Base-by-base conservation (phyloP, 2,888 invertebrate species). In the Oxystoma pomonae region DNA sequence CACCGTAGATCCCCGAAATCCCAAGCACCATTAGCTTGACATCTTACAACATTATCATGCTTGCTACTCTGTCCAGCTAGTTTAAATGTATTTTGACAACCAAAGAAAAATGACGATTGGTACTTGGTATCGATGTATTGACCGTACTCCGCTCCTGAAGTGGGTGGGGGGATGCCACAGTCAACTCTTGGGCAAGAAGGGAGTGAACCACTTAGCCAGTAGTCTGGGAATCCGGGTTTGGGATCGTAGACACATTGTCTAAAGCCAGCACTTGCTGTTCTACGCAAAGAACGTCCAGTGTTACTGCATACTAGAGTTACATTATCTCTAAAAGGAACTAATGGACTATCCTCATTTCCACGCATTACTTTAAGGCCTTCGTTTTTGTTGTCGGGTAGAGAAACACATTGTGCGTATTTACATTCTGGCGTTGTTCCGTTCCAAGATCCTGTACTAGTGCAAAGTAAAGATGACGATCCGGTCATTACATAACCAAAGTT, bases 221-320 rank as follows among this genome's bases (percentile, higher is more conserved):
- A 95, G 74, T 94, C 92, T 0, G 94, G 94, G 62, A 92, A 84
- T 74, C 93, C 94, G 51, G 91, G 89, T 80, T 93, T 92, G 0
- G 96, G 96, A 81, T 97, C 96, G 76, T 95, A 97, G 20, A 96
- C 96, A 79, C 98, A 98, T 77, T 98, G 96, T 65, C 97, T 88
- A 79, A 95, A 96, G 1, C 87, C 85, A 5, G 96, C 88, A 1
- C 94, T 90, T 0, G 91, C 86, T 1, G 96, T 94, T 73, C 90
- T 89, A 69, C 94, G 83, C 3, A 95, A 77, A 59, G 88, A 88
- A 66, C 91, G 86, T 20, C 96, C 96, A 51, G 89, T 85, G 61
- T 87, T 87, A 59, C 87, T 86, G 75, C 96, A 96, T 60, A 87
- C 87, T 9, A 96, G 84, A 0, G 95, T 95, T 0, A 95, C 94